These are phyloP conservation scores for Myanophis thanlyinensis DNA, from an alignment of 2,113 vertebrate species.

Conservation along the genomic window DNA sequence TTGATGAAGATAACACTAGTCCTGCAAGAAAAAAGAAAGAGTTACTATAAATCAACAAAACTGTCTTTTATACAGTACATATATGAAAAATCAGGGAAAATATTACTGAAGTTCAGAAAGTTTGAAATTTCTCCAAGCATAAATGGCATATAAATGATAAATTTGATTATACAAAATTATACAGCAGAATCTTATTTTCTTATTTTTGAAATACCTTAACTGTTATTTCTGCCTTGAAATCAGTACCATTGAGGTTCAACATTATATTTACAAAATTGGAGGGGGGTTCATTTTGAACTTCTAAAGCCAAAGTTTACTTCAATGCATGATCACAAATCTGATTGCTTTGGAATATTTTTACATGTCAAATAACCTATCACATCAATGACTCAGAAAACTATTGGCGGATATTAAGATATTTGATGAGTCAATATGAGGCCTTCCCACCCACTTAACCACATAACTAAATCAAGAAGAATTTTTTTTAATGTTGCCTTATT, in stretches of 20 bases:
- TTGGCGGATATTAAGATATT: not conserved
- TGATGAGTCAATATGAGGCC: not conserved
- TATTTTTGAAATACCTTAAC: not conserved
- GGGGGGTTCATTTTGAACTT: not conserved
- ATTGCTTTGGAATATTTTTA: not conserved
- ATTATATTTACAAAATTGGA: not conserved
- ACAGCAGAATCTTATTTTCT: not conserved
- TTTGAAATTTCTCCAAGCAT: not conserved
- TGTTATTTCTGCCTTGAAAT: not conserved
- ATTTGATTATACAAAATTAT: not conserved
- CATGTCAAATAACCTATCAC: not conserved
- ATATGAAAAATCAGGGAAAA: not conserved
- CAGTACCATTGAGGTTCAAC: not conserved
- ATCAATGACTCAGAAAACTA: not conserved
- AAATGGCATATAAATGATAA: not conserved
- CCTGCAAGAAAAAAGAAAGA: conserved; percentile 18
- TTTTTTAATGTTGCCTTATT: not conserved
- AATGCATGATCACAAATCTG: not conserved
- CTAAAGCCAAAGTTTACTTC: not conserved
- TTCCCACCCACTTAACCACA: not conserved
- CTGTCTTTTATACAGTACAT: not conserved
- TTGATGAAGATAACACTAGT: conserved; percentile 15
- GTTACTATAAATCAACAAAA: not conserved
- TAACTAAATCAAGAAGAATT: not conserved
- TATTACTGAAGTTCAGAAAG: not conserved